phyloP scores from a whole-genome alignment of 37 sponge, comb jelly and placozoan species.

The Mnemiopsis leidyi region DNA sequence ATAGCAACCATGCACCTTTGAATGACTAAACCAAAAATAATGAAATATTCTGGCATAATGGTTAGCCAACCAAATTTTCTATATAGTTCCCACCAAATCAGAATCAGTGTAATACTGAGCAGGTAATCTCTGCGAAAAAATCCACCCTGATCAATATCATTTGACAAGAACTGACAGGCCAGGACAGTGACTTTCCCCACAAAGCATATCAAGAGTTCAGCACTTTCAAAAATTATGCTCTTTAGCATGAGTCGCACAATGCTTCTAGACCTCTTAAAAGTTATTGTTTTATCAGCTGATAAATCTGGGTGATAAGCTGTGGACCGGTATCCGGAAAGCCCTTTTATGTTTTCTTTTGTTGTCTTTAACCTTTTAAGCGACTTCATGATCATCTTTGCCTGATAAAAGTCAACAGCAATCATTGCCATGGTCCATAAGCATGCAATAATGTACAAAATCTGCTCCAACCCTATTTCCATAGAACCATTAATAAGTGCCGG shows the following conservation, averaged over 20 bases:
- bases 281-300: not conserved
- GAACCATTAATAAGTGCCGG: not conserved
- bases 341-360: not conserved
- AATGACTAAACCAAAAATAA: not conserved
- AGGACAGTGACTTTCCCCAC: not conserved
- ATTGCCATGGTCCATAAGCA: not conserved
- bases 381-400: not conserved
- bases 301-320: not conserved
- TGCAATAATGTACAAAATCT: not conserved
- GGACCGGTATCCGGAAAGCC: not conserved
- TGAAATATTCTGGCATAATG: not conserved
- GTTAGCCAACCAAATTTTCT: not conserved
- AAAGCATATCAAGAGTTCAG: not conserved
- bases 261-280: not conserved
- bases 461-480: not conserved
- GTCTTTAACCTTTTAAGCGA: not conserved
- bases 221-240: not conserved
- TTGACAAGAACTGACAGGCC: not conserved
- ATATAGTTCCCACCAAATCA: constrained; percentile 10
- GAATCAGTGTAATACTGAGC: not conserved
- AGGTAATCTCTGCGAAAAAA: not conserved
- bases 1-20: not conserved
- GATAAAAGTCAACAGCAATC: not conserved
- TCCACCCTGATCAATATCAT: not conserved
- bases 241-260: not conserved